These are phyloP conservation scores for Volucella zonaria DNA, from an alignment of 2,888 invertebrate genomes.

Conservation along the genomic window DNA sequence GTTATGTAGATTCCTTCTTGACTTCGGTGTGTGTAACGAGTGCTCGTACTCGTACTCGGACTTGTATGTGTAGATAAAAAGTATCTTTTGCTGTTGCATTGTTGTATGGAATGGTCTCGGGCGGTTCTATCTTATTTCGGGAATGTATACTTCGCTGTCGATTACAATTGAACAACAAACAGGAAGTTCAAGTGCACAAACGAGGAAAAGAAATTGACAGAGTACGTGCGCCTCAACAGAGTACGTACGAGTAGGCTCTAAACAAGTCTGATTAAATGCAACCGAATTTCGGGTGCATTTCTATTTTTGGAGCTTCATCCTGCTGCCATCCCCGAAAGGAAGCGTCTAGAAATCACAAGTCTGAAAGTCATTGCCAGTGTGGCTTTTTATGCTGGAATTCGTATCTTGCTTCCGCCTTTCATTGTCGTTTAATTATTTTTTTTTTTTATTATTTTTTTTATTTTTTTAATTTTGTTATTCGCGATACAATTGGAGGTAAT, in stretches of 20 bases:
- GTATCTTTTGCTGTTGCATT: constrained; percentile 34
- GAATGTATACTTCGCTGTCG: constrained; percentile 37
- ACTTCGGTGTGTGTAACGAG: too few species aligned
- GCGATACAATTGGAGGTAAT: constrained; percentile 60
- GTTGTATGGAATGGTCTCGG: constrained; percentile 20
- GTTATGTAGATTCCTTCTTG: constrained; percentile 26
- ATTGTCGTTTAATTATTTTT: constrained; percentile 37
- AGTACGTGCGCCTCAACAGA: constrained; percentile 13
- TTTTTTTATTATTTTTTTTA: too few species aligned
- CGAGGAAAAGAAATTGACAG: constrained; percentile 17
- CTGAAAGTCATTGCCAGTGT: constrained; percentile 54
- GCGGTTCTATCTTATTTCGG: constrained; percentile 41
- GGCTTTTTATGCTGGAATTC: not conserved
- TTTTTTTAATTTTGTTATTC: constrained; percentile 2
- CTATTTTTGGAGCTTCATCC: constrained; percentile 30
- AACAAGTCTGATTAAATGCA: constrained; percentile 51
- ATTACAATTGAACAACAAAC: constrained; percentile 62
- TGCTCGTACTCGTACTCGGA: not conserved
- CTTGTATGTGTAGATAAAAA: constrained; percentile 27
- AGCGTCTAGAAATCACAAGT: constrained; percentile 27
- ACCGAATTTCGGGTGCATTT: constrained; percentile 19
- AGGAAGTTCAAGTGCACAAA: constrained; percentile 70
- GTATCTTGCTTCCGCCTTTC: constrained; percentile 53
- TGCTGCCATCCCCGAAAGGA: constrained; percentile 28
- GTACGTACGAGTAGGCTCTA: constrained; percentile 23